Conservation (phyloP, 2,113 vertebrate genomes). For the Pyrgilauda ruficollis region DNA sequence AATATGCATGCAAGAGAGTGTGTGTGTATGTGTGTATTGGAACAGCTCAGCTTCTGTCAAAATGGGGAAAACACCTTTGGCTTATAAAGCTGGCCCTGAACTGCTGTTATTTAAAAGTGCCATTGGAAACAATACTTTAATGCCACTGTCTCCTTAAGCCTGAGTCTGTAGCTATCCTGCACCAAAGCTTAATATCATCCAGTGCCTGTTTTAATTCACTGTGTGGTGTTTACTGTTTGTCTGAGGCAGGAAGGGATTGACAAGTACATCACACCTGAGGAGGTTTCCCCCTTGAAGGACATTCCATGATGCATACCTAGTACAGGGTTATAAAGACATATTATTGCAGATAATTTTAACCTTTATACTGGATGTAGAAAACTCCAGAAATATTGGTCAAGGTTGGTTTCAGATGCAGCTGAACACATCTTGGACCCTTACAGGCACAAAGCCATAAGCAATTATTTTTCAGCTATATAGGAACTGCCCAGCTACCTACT, state of each 20-base stretch:
- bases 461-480: neutral
- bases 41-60: neutral
- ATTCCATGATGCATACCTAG: neutral
- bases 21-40: neutral
- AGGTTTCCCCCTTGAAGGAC: neutral
- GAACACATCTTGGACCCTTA: neutral
- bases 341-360: neutral
- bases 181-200: neutral
- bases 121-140: rapidly evolving
- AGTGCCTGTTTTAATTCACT: neutral
- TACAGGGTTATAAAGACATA: neutral
- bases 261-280: neutral
- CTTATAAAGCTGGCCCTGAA: neutral
- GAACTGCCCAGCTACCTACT: neutral
- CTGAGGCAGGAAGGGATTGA: neutral
- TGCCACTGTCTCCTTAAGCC: neutral
- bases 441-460: neutral
- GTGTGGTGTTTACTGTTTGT: neutral
- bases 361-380: neutral
- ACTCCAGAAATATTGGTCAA: neutral
- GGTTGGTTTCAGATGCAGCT: neutral
- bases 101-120: neutral
- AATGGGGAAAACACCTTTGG: neutral
- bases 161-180: neutral
- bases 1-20: neutral